phyloP scores from a whole-genome alignment of 1,140 invertebrate species.

The Lepidurus couesii region DNA sequence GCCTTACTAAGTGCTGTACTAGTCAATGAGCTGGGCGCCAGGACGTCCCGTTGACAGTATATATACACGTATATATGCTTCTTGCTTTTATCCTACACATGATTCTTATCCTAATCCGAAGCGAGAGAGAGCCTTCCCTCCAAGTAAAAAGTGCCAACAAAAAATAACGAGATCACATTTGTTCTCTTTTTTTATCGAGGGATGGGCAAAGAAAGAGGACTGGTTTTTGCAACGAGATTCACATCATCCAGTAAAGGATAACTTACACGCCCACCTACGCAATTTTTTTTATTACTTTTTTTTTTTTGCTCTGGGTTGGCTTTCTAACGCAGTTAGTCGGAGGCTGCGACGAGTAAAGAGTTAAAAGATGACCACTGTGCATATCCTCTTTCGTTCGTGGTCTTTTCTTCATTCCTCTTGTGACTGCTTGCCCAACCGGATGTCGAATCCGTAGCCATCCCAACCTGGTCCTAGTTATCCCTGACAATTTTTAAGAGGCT shows the following conservation, averaged over 20 bases:
- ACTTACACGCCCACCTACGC: background rate
- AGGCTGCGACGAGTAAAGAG: background rate
- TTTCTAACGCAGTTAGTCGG: background rate
- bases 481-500: too few relatives aligned
- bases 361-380: constrained; percentile 18
- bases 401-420: background rate
- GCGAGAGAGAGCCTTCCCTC: background rate
- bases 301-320: background rate
- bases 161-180: background rate
- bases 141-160: background rate
- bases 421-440: constrained; percentile 17
- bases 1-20: background rate
- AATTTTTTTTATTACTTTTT: background rate
- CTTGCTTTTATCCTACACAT: background rate
- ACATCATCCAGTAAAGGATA: background rate
- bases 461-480: too few relatives aligned
- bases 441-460: background rate
- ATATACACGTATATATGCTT: background rate
- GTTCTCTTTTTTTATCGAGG: background rate
- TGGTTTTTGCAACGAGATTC: background rate
- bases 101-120: background rate
- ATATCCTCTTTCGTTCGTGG: background rate
- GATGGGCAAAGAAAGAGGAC: background rate
- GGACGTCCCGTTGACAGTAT: constrained; percentile 1
- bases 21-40: constrained; percentile 7